Base-by-base conservation (phyloP, 2,797 vertebrate species). In the Sebastiscus tertius region DNA sequence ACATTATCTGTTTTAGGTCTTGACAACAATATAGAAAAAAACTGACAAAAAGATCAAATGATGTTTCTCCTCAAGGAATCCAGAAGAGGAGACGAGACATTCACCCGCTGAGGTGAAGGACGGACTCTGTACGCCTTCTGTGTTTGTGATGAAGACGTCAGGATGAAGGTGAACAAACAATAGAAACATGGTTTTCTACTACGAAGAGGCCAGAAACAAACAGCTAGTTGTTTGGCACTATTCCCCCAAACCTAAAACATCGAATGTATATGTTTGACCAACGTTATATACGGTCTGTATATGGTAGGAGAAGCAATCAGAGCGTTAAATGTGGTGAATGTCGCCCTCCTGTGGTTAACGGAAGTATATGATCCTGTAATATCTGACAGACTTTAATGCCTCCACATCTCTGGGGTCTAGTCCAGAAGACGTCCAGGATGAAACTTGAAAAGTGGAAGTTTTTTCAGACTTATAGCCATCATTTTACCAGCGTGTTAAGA, bases 1-100 rank as follows among this genome's bases (percentile, higher is more conserved):
- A 79, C 75, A 85, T 73, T 13, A n/a, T 67, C 33, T 39, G 27
- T 12, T 55, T 54, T n/a, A 68, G n/a, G 56, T 29, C 46, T 75
- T 76, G 33, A 75, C 66, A 81, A 46, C 12, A 1, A 65, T 26
- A 75, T 73, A 83, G 58, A 85, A 86, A 86, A 84, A 77, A 49
- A 60, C 39, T 24, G 6, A 63, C 16, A 46, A 74, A 29, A 11
- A 62, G 11, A 62, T 29, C 5, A 52, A 20, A 52, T 71, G 36
- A 12, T 7, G 72, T 80, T 59, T 66, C 27, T 71, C 70, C 79
- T 79, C 13, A 16, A 63, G 11, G 33, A 68, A 42, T 33, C 66
- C 22, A 26, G 16, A 62, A 29, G 12, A 69, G 29, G 69, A 69
- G 24, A 56, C 1, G 0, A 75, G 18, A 63, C 39, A 6, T 79